Base-by-base conservation (phyloP, 2,888 invertebrate species). In the Ochropleura leucogaster region DNA sequence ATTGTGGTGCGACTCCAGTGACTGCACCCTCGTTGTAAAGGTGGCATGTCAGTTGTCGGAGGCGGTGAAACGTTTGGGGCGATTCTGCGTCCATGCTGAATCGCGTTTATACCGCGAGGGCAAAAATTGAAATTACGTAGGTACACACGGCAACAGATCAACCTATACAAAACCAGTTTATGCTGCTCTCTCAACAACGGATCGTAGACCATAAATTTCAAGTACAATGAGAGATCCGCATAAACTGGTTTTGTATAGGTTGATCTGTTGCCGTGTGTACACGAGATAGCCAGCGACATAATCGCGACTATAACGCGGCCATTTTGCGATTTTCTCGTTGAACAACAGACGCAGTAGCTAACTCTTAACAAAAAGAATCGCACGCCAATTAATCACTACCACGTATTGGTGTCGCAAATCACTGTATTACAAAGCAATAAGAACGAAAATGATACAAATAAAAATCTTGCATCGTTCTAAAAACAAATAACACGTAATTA, bases 401-500 rank as follows among this genome's bases (percentile, higher is more conserved):
- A 42, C 80, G 82, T 72, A 73, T 65, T 60, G 64, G 44, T 77
- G 82, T 73, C 53, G 47, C 82, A 68, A 81, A 84, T 81, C 44
- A 81, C 46, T 51, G 57, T 64, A 81, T 68, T 40, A 55, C n/a
- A 46, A 68, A 63, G 69, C 57, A 74, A 66, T 69, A 16, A 51
- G 20, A 42, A 68, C 16, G 40, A 70, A 69, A 63, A 72, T 77
- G 72, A 42, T 59, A 73, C 66, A 60, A 72, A 83, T 75, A 69
- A 78, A 62, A 64, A 59, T 79, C 60, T 70, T 71, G 63, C 49
- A 62, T 76, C 53, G 72, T 80, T 81, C 64, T 67, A 72, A 79
- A 85, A 82, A 80, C 75, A 88, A 85, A 86, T 79, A 72, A 78
- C 63, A 83, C 65, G 79, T 88, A 89, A 90, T 90, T 88, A 90